phyloP scores from a whole-genome alignment of 2,888 invertebrate species.

The Cactoblastis cactorum region DNA sequence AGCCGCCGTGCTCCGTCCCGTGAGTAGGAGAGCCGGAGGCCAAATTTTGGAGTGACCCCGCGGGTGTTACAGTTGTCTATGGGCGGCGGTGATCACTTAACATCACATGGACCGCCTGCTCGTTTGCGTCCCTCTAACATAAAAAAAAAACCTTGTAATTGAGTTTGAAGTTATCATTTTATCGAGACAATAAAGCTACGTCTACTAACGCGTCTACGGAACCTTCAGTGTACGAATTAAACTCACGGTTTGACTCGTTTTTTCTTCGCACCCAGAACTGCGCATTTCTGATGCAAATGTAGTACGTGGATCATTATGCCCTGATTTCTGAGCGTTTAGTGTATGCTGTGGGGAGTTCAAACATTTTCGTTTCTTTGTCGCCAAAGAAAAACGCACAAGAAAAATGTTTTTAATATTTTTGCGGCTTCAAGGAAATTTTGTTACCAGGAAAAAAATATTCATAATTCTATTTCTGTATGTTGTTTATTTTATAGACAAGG shows the following conservation, averaged over 20 bases:
- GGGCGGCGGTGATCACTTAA: no score
- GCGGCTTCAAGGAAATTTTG: neutral
- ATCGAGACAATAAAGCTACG: no score
- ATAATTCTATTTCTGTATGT: neutral
- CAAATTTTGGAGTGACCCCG: no score
- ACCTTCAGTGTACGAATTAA: neutral
- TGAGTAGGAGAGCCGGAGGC: no score
- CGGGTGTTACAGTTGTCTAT: no score
- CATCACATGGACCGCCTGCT: no score
- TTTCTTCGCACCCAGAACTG: constrained; percentile 38
- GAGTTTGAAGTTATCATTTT: no score
- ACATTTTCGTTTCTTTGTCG: constrained; percentile 24
- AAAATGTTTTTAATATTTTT: constrained; percentile 7
- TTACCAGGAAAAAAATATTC: neutral
- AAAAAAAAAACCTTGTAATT: no score
- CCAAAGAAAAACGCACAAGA: constrained; percentile 16
- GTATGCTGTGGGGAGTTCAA: constrained; percentile 35
- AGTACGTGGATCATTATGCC: constrained; percentile 64
- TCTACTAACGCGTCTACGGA: no score
- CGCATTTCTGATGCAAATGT: constrained; percentile 60
- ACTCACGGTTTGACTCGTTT: constrained; percentile 15
- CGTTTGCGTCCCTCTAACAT: no score
- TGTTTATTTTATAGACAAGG: no score
- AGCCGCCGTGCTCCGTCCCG: no score
- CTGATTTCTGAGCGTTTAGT: constrained; percentile 63